Conservation (phyloP, 2,113 vertebrate genomes). For the Paradoxurus hermaphroditus region DNA sequence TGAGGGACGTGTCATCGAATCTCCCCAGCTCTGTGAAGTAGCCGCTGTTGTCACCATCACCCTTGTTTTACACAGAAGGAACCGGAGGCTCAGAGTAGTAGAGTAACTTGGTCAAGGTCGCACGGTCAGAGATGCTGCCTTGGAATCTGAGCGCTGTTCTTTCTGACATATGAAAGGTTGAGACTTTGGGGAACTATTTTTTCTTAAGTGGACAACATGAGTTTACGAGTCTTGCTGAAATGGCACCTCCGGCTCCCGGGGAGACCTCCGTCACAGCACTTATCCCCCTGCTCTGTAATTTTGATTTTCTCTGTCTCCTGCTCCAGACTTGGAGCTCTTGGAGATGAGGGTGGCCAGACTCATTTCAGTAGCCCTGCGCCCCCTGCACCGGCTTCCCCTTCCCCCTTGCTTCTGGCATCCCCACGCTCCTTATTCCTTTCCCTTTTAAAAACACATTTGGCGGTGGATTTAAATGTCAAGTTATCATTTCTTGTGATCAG, state of each 20-base stretch:
- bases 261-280: background rate
- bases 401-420: background rate
- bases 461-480: background rate
- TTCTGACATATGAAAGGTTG: background rate
- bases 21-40: background rate
- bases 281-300: accelerated
- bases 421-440: background rate
- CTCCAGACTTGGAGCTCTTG: background rate
- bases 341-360: background rate
- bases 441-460: background rate
- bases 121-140: background rate
- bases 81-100: background rate
- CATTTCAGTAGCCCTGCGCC: background rate
- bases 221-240: background rate
- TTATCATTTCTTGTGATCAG: background rate
- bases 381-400: background rate
- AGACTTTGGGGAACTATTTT: background rate
- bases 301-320: background rate
- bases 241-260: background rate
- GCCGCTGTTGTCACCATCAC: background rate
- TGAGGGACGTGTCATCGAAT: background rate
- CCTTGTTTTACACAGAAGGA: background rate
- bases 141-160: background rate
- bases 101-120: background rate
- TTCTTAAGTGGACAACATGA: background rate